A percentile compares a stretch with the other conserved stretches of the same genome.
phyloP scores from a whole-genome alignment of 2,888 invertebrate species.

The Folsomia manolachei region DNA sequence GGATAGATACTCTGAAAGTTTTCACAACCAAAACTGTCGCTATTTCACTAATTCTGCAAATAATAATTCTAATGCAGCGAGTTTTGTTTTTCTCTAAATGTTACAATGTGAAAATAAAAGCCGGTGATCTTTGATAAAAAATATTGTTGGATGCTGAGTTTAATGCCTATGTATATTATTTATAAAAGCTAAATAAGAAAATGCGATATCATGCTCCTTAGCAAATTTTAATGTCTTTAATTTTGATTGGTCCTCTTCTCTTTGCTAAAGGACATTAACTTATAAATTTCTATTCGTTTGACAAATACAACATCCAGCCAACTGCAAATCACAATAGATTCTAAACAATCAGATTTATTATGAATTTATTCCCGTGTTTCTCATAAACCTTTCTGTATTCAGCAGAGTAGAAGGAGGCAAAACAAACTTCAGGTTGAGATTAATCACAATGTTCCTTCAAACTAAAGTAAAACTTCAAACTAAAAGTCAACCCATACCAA shows the following conservation, averaged over 20 bases:
- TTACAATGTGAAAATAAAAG: too few species aligned
- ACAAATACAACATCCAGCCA: background rate
- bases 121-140: too few species aligned
- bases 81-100: too few species aligned
- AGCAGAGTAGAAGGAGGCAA: too few species aligned
- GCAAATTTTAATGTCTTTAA: too few species aligned
- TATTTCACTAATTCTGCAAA: background rate
- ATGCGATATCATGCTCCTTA: too few species aligned
- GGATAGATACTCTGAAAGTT: constrained; percentile 1
- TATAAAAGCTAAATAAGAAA: too few species aligned
- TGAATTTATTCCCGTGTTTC: background rate
- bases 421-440: background rate
- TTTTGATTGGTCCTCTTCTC: too few species aligned
- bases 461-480: background rate
- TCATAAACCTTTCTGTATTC: background rate
- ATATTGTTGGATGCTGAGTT: too few species aligned
- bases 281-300: too few species aligned
- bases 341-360: background rate
- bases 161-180: too few species aligned
- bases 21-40: background rate
- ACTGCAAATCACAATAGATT: background rate
- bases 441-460: background rate
- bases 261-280: too few species aligned
- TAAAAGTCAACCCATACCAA: background rate
- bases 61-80: background rate